phyloP scores from a whole-genome alignment of 2,113 vertebrate genomes.

The Passer domesticus region DNA sequence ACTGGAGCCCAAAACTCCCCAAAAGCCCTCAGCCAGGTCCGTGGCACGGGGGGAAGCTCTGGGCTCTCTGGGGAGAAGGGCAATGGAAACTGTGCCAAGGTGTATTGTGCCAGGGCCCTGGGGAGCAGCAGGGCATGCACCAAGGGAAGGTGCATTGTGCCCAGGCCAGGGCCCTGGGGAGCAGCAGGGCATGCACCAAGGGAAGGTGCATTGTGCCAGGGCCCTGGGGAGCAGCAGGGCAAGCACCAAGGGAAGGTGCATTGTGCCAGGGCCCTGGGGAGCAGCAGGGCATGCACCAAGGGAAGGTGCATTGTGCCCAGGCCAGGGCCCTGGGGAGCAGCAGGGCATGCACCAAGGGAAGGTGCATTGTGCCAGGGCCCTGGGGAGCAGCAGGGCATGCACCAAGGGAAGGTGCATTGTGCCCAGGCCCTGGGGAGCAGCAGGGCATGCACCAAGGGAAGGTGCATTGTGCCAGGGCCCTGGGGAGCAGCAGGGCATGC shows the following conservation, averaged over 20 bases:
- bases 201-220: background rate
- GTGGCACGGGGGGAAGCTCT: no score
- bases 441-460: background rate
- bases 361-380: accelerated
- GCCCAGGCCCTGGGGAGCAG: background rate
- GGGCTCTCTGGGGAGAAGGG: no score
- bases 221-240: background rate
- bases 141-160: no score
- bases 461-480: accelerated
- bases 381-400: background rate
- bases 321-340: background rate
- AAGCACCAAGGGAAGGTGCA: background rate
- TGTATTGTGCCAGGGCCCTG: no score
- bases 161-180: background rate
- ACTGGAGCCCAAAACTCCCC: no score
- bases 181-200: background rate
- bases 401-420: background rate
- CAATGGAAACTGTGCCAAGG: no score
- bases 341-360: background rate
- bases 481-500: background rate
- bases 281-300: background rate
- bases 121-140: no score
- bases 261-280: background rate
- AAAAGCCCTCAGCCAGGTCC: no score
- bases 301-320: no score